Evolutionary conservation across 2,797 vertebrate species (phyloP).

Genomic region (Phataginus tetradactyla): DNA sequence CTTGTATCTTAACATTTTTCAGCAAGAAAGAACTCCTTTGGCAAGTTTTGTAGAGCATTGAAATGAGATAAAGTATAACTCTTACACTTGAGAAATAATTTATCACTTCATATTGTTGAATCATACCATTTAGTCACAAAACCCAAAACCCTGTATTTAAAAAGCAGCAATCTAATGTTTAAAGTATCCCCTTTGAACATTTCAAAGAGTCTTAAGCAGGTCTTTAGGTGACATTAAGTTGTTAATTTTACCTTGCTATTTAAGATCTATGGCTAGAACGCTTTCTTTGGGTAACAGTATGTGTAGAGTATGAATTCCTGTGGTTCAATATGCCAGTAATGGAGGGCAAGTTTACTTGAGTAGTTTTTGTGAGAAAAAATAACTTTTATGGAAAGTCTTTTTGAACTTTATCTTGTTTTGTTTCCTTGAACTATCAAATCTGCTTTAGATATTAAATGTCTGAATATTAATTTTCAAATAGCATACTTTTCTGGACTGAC

Average conservation of each 20-base stretch:
- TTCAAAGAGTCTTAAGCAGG: conserved; percentile 47
- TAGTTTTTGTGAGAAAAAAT: background rate
- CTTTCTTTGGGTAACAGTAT: background rate
- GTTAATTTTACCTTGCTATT: conserved; percentile 62
- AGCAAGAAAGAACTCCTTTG: conserved; percentile 22
- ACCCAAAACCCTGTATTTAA: conserved; percentile 59
- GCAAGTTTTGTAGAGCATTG: background rate
- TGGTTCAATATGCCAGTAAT: conserved; percentile 5
- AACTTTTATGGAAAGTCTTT: background rate
- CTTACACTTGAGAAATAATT: conserved; percentile 56
- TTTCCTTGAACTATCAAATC: conserved; percentile 16
- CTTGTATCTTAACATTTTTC: conserved; percentile 8
- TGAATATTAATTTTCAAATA: background rate
- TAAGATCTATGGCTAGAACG: conserved; percentile 47
- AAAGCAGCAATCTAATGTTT: conserved; percentile 44
- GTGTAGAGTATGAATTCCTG: conserved; percentile 6
- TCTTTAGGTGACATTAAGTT: conserved; percentile 53
- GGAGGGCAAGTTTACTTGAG: background rate
- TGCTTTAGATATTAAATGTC: background rate
- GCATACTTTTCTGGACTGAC: background rate
- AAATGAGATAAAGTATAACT: conserved; percentile 45
- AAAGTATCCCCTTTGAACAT: conserved; percentile 55
- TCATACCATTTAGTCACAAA: conserved; percentile 53
- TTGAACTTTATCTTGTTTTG: conserved; percentile 25
- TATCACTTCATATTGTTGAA: background rate